Conservation (phyloP, 2,888 invertebrate species). For the Chrysomela aeneicollis region DNA sequence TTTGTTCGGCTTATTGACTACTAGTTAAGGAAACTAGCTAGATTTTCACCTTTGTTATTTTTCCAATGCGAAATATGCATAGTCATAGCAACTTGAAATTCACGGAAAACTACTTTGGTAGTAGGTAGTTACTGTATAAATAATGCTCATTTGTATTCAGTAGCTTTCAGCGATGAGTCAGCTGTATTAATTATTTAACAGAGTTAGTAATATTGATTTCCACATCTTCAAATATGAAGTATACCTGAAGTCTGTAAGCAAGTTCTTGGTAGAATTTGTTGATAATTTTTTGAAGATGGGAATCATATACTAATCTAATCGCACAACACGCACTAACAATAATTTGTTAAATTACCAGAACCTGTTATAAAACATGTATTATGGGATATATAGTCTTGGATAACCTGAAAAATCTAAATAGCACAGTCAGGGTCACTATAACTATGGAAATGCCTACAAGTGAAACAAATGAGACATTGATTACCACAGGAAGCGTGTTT, state of each 20-base stretch:
- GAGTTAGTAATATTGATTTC: not conserved
- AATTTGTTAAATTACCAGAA: conserved; percentile 4
- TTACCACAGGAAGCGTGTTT: conserved; percentile 43
- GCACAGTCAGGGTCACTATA: not conserved
- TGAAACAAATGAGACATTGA: conserved; percentile 20
- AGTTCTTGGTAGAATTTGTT: too few relatives aligned
- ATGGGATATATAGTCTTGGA: not conserved
- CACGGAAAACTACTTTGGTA: too few relatives aligned
- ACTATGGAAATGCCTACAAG: conserved; percentile 14
- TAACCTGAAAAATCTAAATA: conserved; percentile 3
- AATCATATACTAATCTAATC: not conserved
- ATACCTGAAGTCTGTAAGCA: too few relatives aligned
- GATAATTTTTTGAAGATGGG: not conserved
- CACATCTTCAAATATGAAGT: not conserved
- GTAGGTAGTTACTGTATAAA: too few relatives aligned
- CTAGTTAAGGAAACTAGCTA: too few relatives aligned
- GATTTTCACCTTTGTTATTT: too few relatives aligned
- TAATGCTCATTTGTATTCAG: too few relatives aligned
- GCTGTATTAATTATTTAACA: not conserved
- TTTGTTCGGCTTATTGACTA: too few relatives aligned
- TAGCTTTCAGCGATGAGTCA: not conserved
- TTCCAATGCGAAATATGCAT: too few relatives aligned
- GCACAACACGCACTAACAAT: conserved; percentile 16
- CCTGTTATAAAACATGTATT: conserved; percentile 10
- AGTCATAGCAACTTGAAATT: too few relatives aligned